Evolutionary conservation across 2,888 invertebrate species (phyloP), one percentile per base, ranked within the genome.

Genomic region (Myathropa florea): DNA sequence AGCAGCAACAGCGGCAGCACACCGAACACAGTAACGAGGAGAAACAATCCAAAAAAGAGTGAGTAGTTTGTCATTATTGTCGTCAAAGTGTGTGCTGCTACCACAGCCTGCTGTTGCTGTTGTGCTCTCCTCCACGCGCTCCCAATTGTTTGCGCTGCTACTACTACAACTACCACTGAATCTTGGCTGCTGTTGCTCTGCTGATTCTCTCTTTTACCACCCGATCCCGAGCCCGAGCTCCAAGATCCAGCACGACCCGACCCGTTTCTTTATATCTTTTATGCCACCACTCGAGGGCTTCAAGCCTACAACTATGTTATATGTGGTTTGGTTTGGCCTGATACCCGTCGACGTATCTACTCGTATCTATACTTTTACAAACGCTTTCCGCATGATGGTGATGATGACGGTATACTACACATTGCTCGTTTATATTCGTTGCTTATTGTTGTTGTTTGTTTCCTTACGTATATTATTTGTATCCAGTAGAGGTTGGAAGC

Each of bases 231-330:
- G 33, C 10, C 46, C n/a, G 39, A 39, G 39, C 39, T 3, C 53
- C 61, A 12, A 53, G 63, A 57, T 57, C 23, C 24, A 23, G 24
- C 24, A 24, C 83, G 59, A 67, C 73, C 77, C 65, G 78, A 75
- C 78, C 75, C 61, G 53, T 59, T 53, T 33, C 70, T 75, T 76
- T 71, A 23, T 84, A 60, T 64, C 68, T 77, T 79, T 85, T 75
- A 53, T 85, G 46, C 46, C 46, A 67, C 46, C 70, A 73, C 79
- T 86, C 26, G 78, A 86, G 83, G 83, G 83, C 86, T 86, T 86
- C 70, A 79, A 86, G 86, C 86, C 86, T 75, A 78, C 83, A 78
- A 75, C 75, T 86, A 79, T 70, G 75, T 86, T 86, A 67, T 83
- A 83, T 83, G 83, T 79, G 64, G 70, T 75, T 71, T 60, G 57